Evolutionary conservation across 1,140 invertebrate species (phyloP).

Genomic region (Drosophila varians): DNA sequence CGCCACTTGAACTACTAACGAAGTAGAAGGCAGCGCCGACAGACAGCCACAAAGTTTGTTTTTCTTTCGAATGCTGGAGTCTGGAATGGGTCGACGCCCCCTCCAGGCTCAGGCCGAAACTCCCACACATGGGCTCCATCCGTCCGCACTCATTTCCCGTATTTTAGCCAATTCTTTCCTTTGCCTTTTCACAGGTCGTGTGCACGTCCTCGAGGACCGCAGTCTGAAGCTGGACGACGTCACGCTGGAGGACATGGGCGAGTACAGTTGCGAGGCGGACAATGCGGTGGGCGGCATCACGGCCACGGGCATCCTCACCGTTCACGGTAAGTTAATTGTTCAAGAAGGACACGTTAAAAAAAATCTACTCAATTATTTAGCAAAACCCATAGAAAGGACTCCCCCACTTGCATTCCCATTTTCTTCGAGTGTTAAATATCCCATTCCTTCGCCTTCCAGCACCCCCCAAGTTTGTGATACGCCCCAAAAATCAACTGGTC

Average conservation of each 20-base stretch:
- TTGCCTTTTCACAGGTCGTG: constrained; percentile 84
- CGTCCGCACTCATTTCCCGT: constrained; percentile 8
- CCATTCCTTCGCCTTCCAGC: constrained; percentile 82
- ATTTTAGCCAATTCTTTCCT: constrained; percentile 17
- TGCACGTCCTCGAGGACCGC: constrained; percentile 91
- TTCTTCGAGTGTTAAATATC: constrained; percentile 11
- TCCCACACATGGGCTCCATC: constrained; percentile 18
- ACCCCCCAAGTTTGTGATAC: constrained; percentile 86
- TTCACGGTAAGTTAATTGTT: constrained; percentile 88
- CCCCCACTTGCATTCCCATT: not conserved
- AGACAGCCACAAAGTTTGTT: constrained; percentile 40
- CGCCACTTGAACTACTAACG: constrained; percentile 81
- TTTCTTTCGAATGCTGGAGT: constrained; percentile 39
- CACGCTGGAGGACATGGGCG: constrained; percentile 91
- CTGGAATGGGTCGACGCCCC: not conserved
- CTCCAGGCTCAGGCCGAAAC: not conserved
- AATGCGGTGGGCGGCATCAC: constrained; percentile 93
- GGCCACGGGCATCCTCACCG: constrained; percentile 91
- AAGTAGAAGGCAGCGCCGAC: constrained; percentile 60
- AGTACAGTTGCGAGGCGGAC: constrained; percentile 95
- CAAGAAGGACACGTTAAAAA: constrained; percentile 7
- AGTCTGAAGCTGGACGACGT: constrained; percentile 91
- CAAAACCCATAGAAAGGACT: too few species aligned
- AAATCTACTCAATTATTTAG: not conserved
- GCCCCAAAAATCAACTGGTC: constrained; percentile 87